Percentiles rank a stretch among this genome's conserved stretches.
phyloP scores from a whole-genome alignment of 2,797 vertebrate genomes.

The Oophaga sylvatica region DNA sequence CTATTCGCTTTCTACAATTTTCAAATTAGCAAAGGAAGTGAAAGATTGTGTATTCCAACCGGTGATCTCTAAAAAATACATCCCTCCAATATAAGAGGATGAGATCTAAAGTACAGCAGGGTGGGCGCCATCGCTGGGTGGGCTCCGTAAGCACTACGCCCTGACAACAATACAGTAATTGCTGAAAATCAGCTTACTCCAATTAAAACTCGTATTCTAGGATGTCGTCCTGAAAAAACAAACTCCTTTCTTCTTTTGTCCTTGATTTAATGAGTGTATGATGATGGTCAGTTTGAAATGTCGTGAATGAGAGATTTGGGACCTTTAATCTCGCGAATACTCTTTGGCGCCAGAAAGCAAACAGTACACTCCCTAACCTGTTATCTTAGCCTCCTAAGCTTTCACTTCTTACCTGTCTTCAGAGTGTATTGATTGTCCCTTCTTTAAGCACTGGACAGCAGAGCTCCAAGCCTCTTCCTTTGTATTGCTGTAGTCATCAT shows the following conservation, averaged over 20 bases:
- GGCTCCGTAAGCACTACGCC: constrained; percentile 49
- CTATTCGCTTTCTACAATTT: neutral
- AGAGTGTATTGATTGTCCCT: constrained; percentile 70
- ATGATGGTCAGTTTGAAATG: constrained; percentile 73
- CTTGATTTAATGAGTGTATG: constrained; percentile 66
- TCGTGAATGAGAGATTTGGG: constrained; percentile 78
- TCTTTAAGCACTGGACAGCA: constrained; percentile 69
- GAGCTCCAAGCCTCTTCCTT: constrained; percentile 70
- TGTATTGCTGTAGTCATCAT: constrained; percentile 59
- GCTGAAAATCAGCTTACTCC: constrained; percentile 49
- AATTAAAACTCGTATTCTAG: constrained; percentile 66
- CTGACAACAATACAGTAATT: constrained; percentile 65
- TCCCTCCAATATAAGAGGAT: neutral
- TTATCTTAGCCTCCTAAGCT: constrained; percentile 73
- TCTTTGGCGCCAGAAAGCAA: constrained; percentile 78
- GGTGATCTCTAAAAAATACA: neutral
- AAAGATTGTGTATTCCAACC: neutral
- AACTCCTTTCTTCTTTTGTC: constrained; percentile 63
- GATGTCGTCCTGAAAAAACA: constrained; percentile 63
- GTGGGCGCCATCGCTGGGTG: neutral
- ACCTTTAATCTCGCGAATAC: constrained; percentile 75
- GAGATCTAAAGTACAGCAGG: neutral
- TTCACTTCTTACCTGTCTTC: constrained; percentile 75
- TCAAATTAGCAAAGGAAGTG: neutral
- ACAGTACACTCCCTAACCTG: constrained; percentile 73